These are phyloP conservation scores for Sminthurinus aureus DNA, from an alignment of 2,888 invertebrate species.

Conservation along the genomic window DNA sequence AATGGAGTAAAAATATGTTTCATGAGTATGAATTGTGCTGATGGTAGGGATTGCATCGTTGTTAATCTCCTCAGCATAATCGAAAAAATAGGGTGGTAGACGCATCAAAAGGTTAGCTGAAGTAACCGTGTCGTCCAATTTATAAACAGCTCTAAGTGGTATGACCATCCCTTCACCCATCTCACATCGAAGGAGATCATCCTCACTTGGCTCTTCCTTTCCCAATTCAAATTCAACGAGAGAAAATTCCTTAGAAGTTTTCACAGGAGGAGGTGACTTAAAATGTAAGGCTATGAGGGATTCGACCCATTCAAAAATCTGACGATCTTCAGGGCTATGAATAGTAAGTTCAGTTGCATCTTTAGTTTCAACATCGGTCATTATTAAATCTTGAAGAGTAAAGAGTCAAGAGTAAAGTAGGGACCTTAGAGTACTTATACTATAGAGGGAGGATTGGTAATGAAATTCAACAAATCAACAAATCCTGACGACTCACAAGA, in stretches of 20 bases:
- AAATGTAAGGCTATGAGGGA: slow-evolving; percentile 21
- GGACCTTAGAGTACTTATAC: too few relatives aligned
- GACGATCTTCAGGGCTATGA: not conserved
- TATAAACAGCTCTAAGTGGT: slow-evolving; percentile 26
- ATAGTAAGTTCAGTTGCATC: not conserved
- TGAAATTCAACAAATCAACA: too few relatives aligned
- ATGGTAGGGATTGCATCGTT: not conserved
- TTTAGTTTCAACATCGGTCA: not conserved
- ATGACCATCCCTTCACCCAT: slow-evolving; percentile 35
- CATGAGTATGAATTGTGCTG: slow-evolving; percentile 57
- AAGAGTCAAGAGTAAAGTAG: too few relatives aligned
- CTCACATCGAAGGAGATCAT: slow-evolving; percentile 21
- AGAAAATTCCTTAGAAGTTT: not conserved
- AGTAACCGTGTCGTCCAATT: slow-evolving; percentile 4
- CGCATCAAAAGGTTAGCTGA: slow-evolving; percentile 15
- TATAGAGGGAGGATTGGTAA: too few relatives aligned
- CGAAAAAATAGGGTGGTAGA: slow-evolving; percentile 29
- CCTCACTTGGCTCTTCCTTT: slow-evolving; percentile 30
- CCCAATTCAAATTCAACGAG: slow-evolving; percentile 36
- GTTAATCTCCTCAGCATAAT: slow-evolving; percentile 23
- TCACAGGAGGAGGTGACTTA: not conserved
- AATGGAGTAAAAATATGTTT: slow-evolving; percentile 60
- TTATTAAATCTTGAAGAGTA: too few relatives aligned
- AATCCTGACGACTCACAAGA: too few relatives aligned
- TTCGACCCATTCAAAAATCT: slow-evolving; percentile 37